Evolutionary conservation across 1,140 invertebrate species (phyloP), one percentile per base, ranked within the genome.

Genomic region (Nebria ingens): DNA sequence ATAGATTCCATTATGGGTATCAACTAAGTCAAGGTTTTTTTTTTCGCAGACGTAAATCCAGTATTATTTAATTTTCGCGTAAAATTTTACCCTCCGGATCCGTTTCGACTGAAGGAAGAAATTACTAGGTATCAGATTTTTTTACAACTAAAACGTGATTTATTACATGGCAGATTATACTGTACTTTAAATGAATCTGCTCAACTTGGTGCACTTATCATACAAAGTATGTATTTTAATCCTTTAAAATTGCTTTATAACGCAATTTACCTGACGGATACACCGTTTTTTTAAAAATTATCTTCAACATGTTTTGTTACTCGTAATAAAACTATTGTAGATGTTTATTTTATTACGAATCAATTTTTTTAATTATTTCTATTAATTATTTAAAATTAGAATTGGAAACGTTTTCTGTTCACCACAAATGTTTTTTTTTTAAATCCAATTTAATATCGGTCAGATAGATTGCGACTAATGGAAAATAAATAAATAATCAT

Each of bases 31-130:
- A 45, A 34, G 53, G 11, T 42, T 55, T 57, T 56, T 50, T 60
- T 58, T 53, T 57, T 73, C 75, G 50, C 74, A 91, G 91, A 92
- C 71, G 79, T 90, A 66, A 84, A 87, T 62, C 87, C 89, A 52
- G 86, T 93, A 64, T 68, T 93, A 21, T 91, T 97, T 70, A 93
- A 91, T 67, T 90, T 97, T 71, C 84, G 93, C 51, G 87, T 96
- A 34, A 95, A 96, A 73, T 97, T 93, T 69, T 97, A 96, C 70
- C 93, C 93, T 6, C 87, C 89, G 21, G 91, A 96, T 77, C 91
- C 93, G 38, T 78, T 85, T 64, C 71, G 80, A 58, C 71, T 93
- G 59, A 89, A 89, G 65, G 90, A 93, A 72, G 89, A 92, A 74
- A 84, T 90, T 49, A 91, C 89, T 13, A 79, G 87, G 59, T 95